Evolutionary conservation across 2,113 vertebrate genomes (phyloP), one percentile per base, ranked within the genome.

Genomic region (Hystrix cristata): DNA sequence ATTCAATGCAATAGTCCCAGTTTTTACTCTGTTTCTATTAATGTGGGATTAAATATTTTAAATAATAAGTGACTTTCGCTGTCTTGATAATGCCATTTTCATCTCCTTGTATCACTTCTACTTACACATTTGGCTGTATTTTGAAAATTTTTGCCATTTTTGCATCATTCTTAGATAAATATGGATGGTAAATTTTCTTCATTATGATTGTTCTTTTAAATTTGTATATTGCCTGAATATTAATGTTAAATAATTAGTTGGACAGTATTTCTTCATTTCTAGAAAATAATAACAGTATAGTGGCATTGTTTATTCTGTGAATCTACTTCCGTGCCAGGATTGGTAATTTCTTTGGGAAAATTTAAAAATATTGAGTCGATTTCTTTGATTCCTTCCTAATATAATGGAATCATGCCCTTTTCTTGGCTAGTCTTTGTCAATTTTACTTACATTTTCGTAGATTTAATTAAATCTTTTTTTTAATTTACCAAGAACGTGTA

Each of bases 221-320:
- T 69, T 93, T 96, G 38, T 55, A 79, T 90, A 72, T 80, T 89
- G 79, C 31, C 29, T 57, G 69, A 89, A 46, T 65, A 34, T 14
- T 71, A 78, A 29, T 4, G 27, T 80, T 71, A 92, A 87, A 72
- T 64, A 83, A 76, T 46, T 34, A 88, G 12, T 65, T 80, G 38
- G 23, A 69, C 13, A 23, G 27, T 74, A 19, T 94, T 88, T 23
- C 21, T 60, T 71, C 31, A 72, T 72, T 92, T 81, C 57, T 43
- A 72, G 25, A 92, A 95, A 90, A 23, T 79, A 72, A 80, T 31
- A 72, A 72, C 59, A 48, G 71, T 55, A 46, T 62, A 62, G 43
- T 43, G 60, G 25, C 38, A 69, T 69, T 93, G 79, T 60, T 51
- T 89, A 87, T 80, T 84, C 21, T 34, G 83, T 78, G 43, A 89